These are phyloP conservation scores for Bombus vancouverensis DNA, from an alignment of 1,140 invertebrate species.

Conservation along the genomic window DNA sequence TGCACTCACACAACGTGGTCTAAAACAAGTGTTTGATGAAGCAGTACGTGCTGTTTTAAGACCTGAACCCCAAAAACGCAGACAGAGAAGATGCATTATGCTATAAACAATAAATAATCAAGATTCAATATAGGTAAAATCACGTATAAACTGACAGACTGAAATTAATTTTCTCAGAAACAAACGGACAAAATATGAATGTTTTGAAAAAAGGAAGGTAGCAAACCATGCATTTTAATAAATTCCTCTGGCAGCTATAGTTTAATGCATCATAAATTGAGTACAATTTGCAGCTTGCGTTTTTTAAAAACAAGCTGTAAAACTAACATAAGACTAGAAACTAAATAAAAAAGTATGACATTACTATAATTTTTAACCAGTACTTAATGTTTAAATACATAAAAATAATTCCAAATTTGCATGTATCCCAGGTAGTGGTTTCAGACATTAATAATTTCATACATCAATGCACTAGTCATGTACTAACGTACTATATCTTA, in stretches of 20 bases:
- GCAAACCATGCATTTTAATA: slow-evolving; percentile 53
- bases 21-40: slow-evolving; percentile 99
- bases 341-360: slow-evolving; percentile 60
- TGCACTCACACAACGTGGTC: slow-evolving; percentile 97
- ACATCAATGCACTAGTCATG: slow-evolving; percentile 43
- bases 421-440: slow-evolving; percentile 4
- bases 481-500: slow-evolving; percentile 25
- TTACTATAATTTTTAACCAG: slow-evolving; percentile 47
- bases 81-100: slow-evolving; percentile 95
- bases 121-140: slow-evolving; percentile 60
- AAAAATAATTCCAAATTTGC: slow-evolving; percentile 36
- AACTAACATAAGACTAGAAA: slow-evolving; percentile 54
- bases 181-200: slow-evolving; percentile 41
- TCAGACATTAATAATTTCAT: slow-evolving; percentile 37
- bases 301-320: slow-evolving; percentile 50
- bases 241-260: slow-evolving; percentile 70
- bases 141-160: slow-evolving; percentile 61
- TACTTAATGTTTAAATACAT: slow-evolving; percentile 36
- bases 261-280: slow-evolving; percentile 62
- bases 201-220: slow-evolving; percentile 51
- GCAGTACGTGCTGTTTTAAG: slow-evolving; percentile 96
- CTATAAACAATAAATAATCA: slow-evolving; percentile 85
- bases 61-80: slow-evolving; percentile 95
- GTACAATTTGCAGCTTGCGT: slow-evolving; percentile 65
- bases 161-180: slow-evolving; percentile 57